Evolutionary conservation across 2,113 vertebrate genomes (phyloP).

Genomic region (Balaenoptera acutorostrata): DNA sequence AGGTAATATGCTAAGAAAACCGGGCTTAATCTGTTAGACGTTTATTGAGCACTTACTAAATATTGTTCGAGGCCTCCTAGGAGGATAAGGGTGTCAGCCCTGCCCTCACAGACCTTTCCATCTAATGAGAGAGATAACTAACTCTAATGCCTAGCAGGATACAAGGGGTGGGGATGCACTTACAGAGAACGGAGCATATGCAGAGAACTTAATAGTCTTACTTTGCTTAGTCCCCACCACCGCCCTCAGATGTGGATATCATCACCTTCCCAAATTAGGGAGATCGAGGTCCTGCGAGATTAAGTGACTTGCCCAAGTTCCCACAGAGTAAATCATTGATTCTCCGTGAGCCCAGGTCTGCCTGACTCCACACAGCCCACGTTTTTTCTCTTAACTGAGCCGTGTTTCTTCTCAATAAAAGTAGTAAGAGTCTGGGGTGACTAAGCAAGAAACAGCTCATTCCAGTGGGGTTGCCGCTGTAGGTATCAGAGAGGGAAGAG

Average conservation of each 20-base stretch:
- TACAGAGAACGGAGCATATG: not conserved
- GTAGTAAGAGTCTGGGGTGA: not conserved
- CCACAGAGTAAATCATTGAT: not conserved
- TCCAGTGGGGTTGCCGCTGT: not conserved
- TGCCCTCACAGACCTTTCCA: not conserved
- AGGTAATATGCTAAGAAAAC: not conserved
- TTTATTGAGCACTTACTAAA: not conserved
- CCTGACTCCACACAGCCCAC: not conserved
- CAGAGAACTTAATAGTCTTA: not conserved
- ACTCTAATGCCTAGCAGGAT: no score
- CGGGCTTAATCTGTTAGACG: not conserved
- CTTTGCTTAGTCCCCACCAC: not conserved
- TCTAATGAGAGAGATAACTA: not conserved
- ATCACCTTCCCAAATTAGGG: not conserved
- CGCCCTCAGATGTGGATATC: not conserved
- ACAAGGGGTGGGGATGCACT: fast-evolving
- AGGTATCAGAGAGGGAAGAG: not conserved
- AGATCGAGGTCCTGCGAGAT: not conserved
- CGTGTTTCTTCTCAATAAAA: not conserved
- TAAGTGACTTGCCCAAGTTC: not conserved
- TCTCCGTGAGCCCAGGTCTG: not conserved
- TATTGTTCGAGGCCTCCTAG: not conserved
- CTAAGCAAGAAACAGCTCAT: not conserved
- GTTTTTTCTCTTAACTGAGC: not conserved
- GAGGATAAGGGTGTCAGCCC: fast-evolving